A percentile compares a stretch with the other conserved stretches of the same genome.
Conservation (phyloP, 1,140 invertebrate genomes). For the Lineus longissimus region DNA sequence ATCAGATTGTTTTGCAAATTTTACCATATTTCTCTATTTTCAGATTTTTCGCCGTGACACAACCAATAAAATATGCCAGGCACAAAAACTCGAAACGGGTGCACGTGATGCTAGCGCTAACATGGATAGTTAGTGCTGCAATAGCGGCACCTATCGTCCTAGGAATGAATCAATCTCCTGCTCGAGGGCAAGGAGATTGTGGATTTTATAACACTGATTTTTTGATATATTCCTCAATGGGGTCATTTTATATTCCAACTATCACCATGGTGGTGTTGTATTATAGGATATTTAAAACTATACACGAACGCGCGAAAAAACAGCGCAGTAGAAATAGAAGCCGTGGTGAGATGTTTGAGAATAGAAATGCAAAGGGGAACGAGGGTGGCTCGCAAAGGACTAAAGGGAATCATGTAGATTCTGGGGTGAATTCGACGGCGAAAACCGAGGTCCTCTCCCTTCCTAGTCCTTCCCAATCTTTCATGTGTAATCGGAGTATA, state of each 20-base stretch:
- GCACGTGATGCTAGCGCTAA: conserved; percentile 90
- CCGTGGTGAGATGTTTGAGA: not conserved
- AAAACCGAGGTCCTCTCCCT: not conserved
- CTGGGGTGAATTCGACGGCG: not conserved
- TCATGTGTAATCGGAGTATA: not conserved
- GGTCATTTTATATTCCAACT: conserved; percentile 98
- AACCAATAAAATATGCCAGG: conserved; percentile 98
- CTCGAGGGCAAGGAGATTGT: conserved; percentile 59
- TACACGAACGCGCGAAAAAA: conserved; percentile 79
- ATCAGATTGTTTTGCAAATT: not conserved
- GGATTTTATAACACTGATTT: conserved; percentile 98
- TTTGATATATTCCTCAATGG: conserved; percentile 94
- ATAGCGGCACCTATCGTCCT: conserved; percentile 97
- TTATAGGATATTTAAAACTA: conserved; percentile 91
- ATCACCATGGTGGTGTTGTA: conserved; percentile 98
- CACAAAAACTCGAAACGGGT: conserved; percentile 95
- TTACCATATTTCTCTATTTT: conserved; percentile 29
- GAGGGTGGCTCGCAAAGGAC: not conserved
- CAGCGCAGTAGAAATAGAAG: conserved; percentile 64
- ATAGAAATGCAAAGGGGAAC: not conserved
- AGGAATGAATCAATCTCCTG: conserved; percentile 71
- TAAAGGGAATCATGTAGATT: not conserved
- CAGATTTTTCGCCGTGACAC: conserved; percentile 98
- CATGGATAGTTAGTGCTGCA: conserved; percentile 92
- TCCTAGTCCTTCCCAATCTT: conserved; percentile 1